Evolutionary conservation across 1,140 invertebrate species (phyloP), one percentile per base, ranked within the genome.

Genomic region (Heliothis virescens): DNA sequence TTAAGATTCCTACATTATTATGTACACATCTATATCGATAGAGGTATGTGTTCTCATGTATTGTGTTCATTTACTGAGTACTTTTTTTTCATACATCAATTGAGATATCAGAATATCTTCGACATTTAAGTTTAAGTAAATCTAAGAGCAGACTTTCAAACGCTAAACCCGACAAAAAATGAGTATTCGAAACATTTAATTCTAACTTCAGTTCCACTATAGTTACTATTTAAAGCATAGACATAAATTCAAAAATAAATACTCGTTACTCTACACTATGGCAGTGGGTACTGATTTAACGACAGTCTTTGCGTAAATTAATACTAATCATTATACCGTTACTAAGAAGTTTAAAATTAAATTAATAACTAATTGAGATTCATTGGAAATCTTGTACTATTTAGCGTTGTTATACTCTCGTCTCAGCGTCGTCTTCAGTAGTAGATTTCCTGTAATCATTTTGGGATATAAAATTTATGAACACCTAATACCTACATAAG

Each of bases 351-450:
- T 82, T 63, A 85, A 79, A 85, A 90, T 87, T 85, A 87, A 91
- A 89, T 88, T 86, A 90, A 86, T 85, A 90, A 89, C 90, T 93
- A 92, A 90, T 88, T 94, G 93, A 94, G 93, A 94, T 92, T 94
- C 92, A 93, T 92, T 93, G 93, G 93, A 93, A 92, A 93, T 90
- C 92, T 94, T 94, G 92, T 93, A 93, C 92, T 91, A 91, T 89
- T 55, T 65, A 50, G 73, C 84, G 65, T 82, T 87, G 83, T 88
- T 88, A 95, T 57, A 95, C 94, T 91, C 94, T 91, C 48, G 94
- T 95, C 83, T 95, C 94, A 29, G 94, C 93, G 81, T 95, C 94
- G 83, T 95, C 94, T 90, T 95, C 94, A 91, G 93, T 95, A 94
- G 94, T 95, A 94, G 94, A 95, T 94, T 95, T 95, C 93, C 94